Evolutionary conservation across 2,888 invertebrate genomes (phyloP), one percentile per base, ranked within the genome.

Genomic region (Agonopterix arenella): DNA sequence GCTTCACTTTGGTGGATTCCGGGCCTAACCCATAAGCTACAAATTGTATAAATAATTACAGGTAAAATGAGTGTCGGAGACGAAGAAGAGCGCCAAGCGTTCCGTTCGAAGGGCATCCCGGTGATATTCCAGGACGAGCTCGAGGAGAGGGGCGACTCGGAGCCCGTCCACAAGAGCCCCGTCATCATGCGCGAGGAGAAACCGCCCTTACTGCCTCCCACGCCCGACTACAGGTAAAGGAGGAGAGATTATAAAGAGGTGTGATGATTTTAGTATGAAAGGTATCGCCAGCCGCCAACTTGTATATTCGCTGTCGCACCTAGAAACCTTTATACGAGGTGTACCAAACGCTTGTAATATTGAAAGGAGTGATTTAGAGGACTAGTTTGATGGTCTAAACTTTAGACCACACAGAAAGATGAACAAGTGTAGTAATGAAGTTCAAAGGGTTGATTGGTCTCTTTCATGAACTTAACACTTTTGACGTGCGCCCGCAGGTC

Each of bases 61-160:
- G 97, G 97, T 18, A 89, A 89, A 92, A 94, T 80, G 92, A 93
- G 80, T 65, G 80, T 84, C 56, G 93, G 93, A 36, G 93, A 93
- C 69, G 95, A 96, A 68, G 96, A 96, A 68, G 96, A 96, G 62
- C 90, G 95, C 11, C 94, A 94, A 73, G 94, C 94, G 57, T 95
- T 96, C 88, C 92, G 95, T 46, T 95, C 94, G 64, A 95, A 95
- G 76, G 92, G 92, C 47, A 97, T 98, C 66, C 98, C 99, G 0
- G 97, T 98, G 41, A 98, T 99, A 70, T 98, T 98, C 84, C 96
- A 96, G 80, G 98, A 99, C 78, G 99, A 99, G 78, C 90, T 98
- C 44, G 98, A 98, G 64, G 98, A 98, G 69, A 95, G 97, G 65
- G 96, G 95, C 0, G 96, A 96, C 76, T 92, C 95, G 13, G 95